Evolutionary conservation across 2,797 vertebrate species (phyloP).

Genomic region (Galagoides demidoff): DNA sequence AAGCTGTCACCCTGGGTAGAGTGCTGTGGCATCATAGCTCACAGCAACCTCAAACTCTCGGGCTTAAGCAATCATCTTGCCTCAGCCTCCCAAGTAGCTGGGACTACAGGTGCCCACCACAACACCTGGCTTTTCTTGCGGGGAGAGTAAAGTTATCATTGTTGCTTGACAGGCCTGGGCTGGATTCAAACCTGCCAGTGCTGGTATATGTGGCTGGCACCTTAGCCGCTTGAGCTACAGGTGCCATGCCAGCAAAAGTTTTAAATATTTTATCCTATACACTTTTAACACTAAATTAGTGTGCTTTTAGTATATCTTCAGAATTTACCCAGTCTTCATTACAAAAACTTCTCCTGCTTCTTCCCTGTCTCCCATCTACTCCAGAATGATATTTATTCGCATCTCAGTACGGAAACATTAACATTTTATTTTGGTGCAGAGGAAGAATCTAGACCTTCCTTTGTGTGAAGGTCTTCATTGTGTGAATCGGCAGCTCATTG

Average conservation of each 20-base stretch:
- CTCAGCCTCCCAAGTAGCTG: too few species aligned
- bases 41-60: too few species aligned
- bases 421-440: constrained; percentile 13
- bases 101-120: too few species aligned
- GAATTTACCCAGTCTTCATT: not conserved
- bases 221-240: too few species aligned
- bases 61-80: too few species aligned
- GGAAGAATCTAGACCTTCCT: not conserved
- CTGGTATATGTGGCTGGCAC: too few species aligned
- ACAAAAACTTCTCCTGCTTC: not conserved
- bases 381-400: not conserved
- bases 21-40: too few species aligned
- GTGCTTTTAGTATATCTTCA: not conserved
- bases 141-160: too few species aligned
- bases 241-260: not conserved
- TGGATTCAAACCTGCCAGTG: too few species aligned
- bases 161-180: too few species aligned
- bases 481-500: not conserved
- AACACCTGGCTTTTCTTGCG: too few species aligned
- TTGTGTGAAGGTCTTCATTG: not conserved
- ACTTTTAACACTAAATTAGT: not conserved
- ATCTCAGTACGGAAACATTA: not conserved
- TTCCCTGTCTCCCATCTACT: not conserved
- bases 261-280: not conserved
- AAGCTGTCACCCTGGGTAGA: too few species aligned